These are phyloP conservation scores for Holacanthella duospinosa DNA, from an alignment of 2,888 invertebrate genomes.

Conservation along the genomic window DNA sequence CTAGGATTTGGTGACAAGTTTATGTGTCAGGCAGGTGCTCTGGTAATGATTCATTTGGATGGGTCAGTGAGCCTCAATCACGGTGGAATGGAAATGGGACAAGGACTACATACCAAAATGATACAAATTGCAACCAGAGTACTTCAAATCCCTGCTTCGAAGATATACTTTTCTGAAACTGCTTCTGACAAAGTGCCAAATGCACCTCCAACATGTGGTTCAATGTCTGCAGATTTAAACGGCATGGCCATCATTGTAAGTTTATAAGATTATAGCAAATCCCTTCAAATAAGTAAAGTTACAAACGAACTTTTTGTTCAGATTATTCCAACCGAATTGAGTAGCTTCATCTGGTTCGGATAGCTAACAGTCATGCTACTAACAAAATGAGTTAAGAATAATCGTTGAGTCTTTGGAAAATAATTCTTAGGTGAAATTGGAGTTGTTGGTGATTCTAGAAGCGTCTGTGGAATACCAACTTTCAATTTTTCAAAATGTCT, in stretches of 20 bases:
- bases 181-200: conserved; percentile 85
- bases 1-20: conserved; percentile 38
- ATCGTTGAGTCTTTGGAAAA: no score
- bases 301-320: no score
- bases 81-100: conserved; percentile 48
- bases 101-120: conserved; percentile 48
- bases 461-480: no score
- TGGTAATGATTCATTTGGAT: conserved; percentile 45
- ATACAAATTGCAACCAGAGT: conserved; percentile 60
- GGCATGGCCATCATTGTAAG: conserved; percentile 75
- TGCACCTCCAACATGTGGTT: conserved; percentile 78
- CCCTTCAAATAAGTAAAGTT: no score
- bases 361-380: no score
- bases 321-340: no score
- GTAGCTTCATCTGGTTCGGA: no score
- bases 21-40: conserved; percentile 43
- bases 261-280: no score
- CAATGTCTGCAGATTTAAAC: conserved; percentile 77
- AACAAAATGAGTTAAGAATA: no score
- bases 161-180: conserved; percentile 72
- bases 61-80: conserved; percentile 46
- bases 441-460: no score
- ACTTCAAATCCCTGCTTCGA: conserved; percentile 57
- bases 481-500: no score
- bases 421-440: no score